A percentile compares a stretch with the other conserved stretches of the same genome.
Conservation (phyloP, 2,888 invertebrate species). For the Pollenia labialis region DNA sequence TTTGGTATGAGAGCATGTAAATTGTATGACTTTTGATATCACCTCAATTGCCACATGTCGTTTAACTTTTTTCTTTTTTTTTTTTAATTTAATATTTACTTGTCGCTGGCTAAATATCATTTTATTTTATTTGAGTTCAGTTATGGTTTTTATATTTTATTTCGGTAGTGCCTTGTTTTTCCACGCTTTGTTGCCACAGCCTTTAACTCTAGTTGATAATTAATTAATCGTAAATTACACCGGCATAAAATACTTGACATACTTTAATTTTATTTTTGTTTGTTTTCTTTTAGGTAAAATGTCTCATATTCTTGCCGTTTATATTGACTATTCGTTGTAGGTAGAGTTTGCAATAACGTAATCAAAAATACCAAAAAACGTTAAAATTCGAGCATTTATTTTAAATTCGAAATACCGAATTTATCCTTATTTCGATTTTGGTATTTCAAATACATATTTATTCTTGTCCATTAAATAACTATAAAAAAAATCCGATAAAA, state of each 20-base stretch:
- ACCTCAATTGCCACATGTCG: conserved; percentile 70
- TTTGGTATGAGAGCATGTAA: conserved; percentile 23
- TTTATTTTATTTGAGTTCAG: conserved; percentile 41
- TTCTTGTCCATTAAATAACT: too few relatives aligned
- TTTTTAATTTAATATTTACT: conserved; percentile 36
- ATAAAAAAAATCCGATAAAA: too few relatives aligned
- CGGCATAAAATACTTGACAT: conserved; percentile 82
- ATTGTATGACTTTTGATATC: conserved; percentile 47
- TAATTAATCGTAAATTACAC: conserved; percentile 81
- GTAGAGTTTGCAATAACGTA: too few relatives aligned
- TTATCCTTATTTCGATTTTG: too few relatives aligned
- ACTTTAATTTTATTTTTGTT: conserved; percentile 75
- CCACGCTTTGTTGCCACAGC: conserved; percentile 37
- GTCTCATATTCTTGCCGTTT: conserved; percentile 33
- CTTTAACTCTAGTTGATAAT: conserved; percentile 72
- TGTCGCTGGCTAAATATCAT: conserved; percentile 64
- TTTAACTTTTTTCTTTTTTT: conserved; percentile 39
- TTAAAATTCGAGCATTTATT: too few relatives aligned
- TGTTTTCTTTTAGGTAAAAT: conserved; percentile 63
- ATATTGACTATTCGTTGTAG: conserved; percentile 11
- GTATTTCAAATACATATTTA: too few relatives aligned
- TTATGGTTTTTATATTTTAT: conserved; percentile 47
- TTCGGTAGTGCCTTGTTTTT: conserved; percentile 38
- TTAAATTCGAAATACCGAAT: too few relatives aligned
- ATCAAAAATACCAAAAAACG: too few relatives aligned